Evolutionary conservation across 2,888 invertebrate genomes (phyloP), one percentile per base, ranked within the genome.

Genomic region (Epistrophe grossulariae): DNA sequence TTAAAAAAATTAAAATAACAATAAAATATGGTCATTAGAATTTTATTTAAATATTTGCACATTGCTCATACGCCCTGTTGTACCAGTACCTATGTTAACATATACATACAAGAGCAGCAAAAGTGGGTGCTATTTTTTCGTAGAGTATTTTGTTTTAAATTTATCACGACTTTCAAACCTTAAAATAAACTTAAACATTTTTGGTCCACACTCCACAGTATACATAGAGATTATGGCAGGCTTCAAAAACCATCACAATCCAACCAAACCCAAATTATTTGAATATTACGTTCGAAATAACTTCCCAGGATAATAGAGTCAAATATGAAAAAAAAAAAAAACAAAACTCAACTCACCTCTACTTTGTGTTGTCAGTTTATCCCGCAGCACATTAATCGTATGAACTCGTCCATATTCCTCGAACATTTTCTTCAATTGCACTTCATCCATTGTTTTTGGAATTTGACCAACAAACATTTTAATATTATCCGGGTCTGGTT

Each of bases 401-500:
- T 98, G 98, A 84, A 99, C 98, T 74, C 97, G 95, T 43, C 99
- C 99, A 92, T 97, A 99, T 93, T 98, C 97, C 92, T 99, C 98
- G 93, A 99, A 99, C 95, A 99, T 96, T 91, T 95, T 95, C 90
- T 97, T 95, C 77, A 99, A 95, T 92, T 99, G 98, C 91, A 96
- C 96, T 94, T 99, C 99, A 93, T 98, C 98, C 99, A 99, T 98
- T 89, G 97, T 96, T 87, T 98, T 95, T 59, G 99, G 99, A 90
- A 99, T 97, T 94, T 99, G 98, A 38, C 98, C 98, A 82, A 99
- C 99, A 94, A 99, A 99, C 99, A 99, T 99, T 94, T 95, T 99
- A 92, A 99, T 99, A 92, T 98, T 98, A 94, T 99, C 99, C 38
- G 97, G 96, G 93, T 99, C 99, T 10, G 99, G 99, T 94, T 98